A percentile compares a stretch with the other conserved stretches of the same genome.
phyloP scores from a whole-genome alignment of 2,113 vertebrate species.

The Puffinus mauretanicus region DNA sequence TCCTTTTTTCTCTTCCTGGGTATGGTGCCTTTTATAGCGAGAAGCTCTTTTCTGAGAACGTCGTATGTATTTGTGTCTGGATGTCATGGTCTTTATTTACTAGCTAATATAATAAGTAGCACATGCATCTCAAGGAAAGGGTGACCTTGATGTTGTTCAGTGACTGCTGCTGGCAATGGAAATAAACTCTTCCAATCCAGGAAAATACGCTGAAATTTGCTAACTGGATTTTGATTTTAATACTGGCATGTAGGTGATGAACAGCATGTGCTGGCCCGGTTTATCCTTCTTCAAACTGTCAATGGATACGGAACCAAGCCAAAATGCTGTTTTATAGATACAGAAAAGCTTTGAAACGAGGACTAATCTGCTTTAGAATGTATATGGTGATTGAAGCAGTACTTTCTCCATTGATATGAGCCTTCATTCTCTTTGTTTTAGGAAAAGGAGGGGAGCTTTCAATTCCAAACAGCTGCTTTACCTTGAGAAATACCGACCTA shows the following conservation, averaged over 20 bases:
- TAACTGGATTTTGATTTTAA: background rate
- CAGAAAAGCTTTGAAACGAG: background rate
- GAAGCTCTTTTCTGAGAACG: background rate
- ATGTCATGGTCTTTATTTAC: background rate
- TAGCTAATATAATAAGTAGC: background rate
- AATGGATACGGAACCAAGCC: background rate
- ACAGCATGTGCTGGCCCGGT: background rate
- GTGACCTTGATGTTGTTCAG: background rate
- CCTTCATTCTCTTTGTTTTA: constrained; percentile 67
- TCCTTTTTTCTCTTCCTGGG: background rate
- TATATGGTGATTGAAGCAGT: background rate
- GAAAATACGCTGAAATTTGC: background rate
- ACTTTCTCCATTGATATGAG: background rate
- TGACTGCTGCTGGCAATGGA: background rate
- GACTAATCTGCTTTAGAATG: background rate
- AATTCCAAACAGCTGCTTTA: constrained; percentile 99
- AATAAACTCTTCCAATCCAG: background rate
- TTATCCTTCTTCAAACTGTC: background rate
- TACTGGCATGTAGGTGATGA: background rate
- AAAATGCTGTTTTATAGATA: background rate
- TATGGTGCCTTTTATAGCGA: background rate
- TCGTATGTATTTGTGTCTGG: background rate
- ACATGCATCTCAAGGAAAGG: background rate
- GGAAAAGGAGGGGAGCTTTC: constrained; percentile 98
- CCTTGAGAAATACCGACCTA: constrained; percentile 98